phyloP scores from a whole-genome alignment of 2,888 invertebrate species.

The Cantharis rustica region DNA sequence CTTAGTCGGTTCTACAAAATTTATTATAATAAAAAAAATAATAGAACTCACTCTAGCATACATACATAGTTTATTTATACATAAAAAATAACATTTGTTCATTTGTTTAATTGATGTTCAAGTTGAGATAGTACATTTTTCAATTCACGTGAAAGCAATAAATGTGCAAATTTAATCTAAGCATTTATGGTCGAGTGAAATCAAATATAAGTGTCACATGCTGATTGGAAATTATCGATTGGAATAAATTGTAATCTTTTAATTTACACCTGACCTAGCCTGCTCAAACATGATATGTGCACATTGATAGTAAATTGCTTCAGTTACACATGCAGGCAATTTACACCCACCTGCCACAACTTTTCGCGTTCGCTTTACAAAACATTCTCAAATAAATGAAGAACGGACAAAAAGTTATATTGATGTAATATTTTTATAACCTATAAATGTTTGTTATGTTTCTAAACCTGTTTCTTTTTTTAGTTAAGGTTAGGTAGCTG shows the following conservation, averaged over 20 bases:
- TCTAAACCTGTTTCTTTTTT: background rate
- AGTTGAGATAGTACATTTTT: slow-evolving; percentile 3
- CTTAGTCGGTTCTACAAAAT: background rate
- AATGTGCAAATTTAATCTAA: slow-evolving; percentile 21
- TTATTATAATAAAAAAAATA: background rate
- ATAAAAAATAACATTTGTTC: background rate
- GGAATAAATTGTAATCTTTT: slow-evolving; percentile 23
- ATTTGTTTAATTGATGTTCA: slow-evolving; percentile 5
- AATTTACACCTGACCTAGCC: slow-evolving; percentile 25
- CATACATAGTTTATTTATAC: background rate
- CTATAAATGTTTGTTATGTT: background rate
- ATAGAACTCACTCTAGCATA: background rate
- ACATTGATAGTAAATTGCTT: slow-evolving; percentile 24
- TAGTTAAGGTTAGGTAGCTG: no score
- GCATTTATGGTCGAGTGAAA: slow-evolving; percentile 19
- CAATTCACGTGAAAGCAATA: slow-evolving; percentile 4
- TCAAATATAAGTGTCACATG: slow-evolving; percentile 18
- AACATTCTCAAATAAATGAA: background rate
- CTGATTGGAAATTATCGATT: slow-evolving; percentile 29
- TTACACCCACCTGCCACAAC: slow-evolving; percentile 20
- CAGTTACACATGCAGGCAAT: slow-evolving; percentile 26
- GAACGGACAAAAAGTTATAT: background rate
- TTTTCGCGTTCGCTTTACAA: background rate
- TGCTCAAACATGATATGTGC: slow-evolving; percentile 27
- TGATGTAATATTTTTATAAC: background rate